Evolutionary conservation across 2,888 invertebrate genomes (phyloP), one percentile per base, ranked within the genome.

Genomic region (Onchidella celtica): DNA sequence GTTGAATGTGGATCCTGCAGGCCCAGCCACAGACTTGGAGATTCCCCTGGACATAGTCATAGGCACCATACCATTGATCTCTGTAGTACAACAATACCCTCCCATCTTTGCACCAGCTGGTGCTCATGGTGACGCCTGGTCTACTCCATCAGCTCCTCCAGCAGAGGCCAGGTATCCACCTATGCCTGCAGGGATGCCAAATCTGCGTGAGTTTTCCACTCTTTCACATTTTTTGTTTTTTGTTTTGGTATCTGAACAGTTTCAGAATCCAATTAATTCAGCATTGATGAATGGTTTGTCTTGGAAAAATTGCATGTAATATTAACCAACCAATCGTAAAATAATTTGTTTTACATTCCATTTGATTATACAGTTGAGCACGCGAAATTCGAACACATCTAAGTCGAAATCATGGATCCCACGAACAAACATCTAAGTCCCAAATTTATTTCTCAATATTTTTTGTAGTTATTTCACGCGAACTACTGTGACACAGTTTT

Each of bases 11-110:
- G 81, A 87, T 55, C 90, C 91, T 0, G 83, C 89, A 3, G 92
- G 91, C 17, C 88, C 89, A 6, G 86, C 87, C 4, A 86, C 89
- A 79, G 88, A 90, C 74, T 87, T 92, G 21, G 87, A 88, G 27
- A 88, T 92, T 24, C 91, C 91, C 4, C 75, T 91, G n/a, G 89
- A 91, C 36, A 83, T 92, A 55, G 85, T 91, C 34, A 86, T 92
- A 38, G 92, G 92, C 65, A 90, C 91, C 4, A 87, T 90, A 55
- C 92, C 92, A 1, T 84, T 91, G 11, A 85, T 83, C 1, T 83
- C 83, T 66, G 85, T 87, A 4, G 84, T 88, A 6, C 85, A 86
- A 65, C 84, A 84, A 55, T 83, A 77, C 61, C 83, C 78, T 0
- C 83, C 84, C 0, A 55, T 73, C 55, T 24, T 40, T 9, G 66